Evolutionary conservation across 1,140 invertebrate species (phyloP), one percentile per base, ranked within the genome.

Genomic region (Euwallacea fornicatus): DNA sequence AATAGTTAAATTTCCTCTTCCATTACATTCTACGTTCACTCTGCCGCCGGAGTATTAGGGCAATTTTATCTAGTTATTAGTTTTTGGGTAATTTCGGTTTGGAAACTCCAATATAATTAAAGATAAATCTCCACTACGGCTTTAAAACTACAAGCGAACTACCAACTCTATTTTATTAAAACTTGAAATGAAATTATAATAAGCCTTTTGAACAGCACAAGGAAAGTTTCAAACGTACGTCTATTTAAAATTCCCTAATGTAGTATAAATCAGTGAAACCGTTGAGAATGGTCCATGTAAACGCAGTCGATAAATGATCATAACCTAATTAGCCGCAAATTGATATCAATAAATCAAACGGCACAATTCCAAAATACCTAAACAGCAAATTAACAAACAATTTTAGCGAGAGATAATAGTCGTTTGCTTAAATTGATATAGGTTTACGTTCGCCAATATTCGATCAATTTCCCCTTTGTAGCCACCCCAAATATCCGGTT

Each of bases 61-160:
- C 69, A 70, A 70, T 70, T 70, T 70, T 70, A 70, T 70, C 60
- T 70, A 70, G 69, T 70, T 70, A 70, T 70, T 70, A 70, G 69
- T 70, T 70, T 70, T 70, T 62, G 55, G 69, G 60, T 70, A 70
- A 70, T 70, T 70, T 70, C 50, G 60, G 61, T 70, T 70, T 70
- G 13, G 50, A 70, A 70, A 70, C 69, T 70, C 69, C 69, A 70
- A 70, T 70, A 70, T 70, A 70, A 70, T 70, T 70, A 70, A 70
- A 70, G 69, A 70, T 70, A 70, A 70, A 70, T 70, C 67, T 69
- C 55, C 53, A 60, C 66, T 59, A 58, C 21, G 60, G 58, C 66
- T 60, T 68, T 60, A 68, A 60, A 68, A 68, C 56, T 68, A 68
- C 66, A 61, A 47, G 56, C 66, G 21, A 66, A 66, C 66, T 60